Base-by-base conservation (phyloP, 2,888 invertebrate species). In the Neocrepidodera transversa region DNA sequence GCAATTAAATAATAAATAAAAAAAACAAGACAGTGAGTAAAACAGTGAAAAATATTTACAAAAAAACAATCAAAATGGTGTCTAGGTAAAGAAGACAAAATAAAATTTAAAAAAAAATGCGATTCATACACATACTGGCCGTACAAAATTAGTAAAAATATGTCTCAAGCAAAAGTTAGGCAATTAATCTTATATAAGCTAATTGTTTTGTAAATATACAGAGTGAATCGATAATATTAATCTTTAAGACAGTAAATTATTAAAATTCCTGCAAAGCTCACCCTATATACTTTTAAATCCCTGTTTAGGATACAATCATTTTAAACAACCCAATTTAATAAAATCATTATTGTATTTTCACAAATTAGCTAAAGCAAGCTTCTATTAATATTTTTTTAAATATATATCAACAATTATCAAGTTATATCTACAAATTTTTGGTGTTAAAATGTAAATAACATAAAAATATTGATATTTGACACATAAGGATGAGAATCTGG, bases 1-100 rank as follows among this genome's bases (percentile, higher is more conserved):
- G 55, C 20, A 35, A 58, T 60, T 52, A 58, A 14, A 36, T 47
- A 64, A 60, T 48, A 61, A 65, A 62, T 56, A 64, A 64, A 62
- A 49, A 59, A 63, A 55, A 60, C 62, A 63, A 62, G 53, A 42
- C 28, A 52, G 30, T 58, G 30, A 63, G 54, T 43, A 54, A 62
- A 64, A 65, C 56, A 63, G 56, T 38, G 63, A 59, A 55, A 38
- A 60, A 64, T 62, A 36, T 47, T 54, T 23, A 55, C 55, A 62
- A 54, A 60, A 55, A 60, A 47, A n/a, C n/a, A n/a, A n/a, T n/a
- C 30, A 42, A 42, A 52, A 42, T 30, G 32, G 40, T 49, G 20
- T 40, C 30, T 42, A 58, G 64, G 63, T 63, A 50, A 56, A 66
- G 51, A 65, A 62, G 57, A 51, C 38, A 48, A 23, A 48, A 26